Evolutionary conservation across 1,140 invertebrate species (phyloP), one percentile per base, ranked within the genome.

Genomic region (Vanessa atalanta): DNA sequence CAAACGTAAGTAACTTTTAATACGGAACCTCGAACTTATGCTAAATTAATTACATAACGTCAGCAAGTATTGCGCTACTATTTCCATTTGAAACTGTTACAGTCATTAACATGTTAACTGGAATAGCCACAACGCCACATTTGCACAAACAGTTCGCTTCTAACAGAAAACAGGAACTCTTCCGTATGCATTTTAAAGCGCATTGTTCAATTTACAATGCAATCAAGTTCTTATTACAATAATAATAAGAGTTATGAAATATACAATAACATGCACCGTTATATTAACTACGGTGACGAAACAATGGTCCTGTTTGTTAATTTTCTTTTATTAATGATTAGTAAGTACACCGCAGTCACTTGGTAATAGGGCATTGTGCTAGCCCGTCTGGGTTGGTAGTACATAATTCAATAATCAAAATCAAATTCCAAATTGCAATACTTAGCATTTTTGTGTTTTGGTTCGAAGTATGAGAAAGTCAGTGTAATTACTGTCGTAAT

Each of bases 71-170:
- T n/a, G 16, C 57, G 23, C 23, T 37, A 51, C 48, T 51, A 16
- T 61, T 61, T 61, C 57, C 57, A 37, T 61, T 61, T n/a, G 57
- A 61, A 61, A 61, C 57, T 61, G 31, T 61, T 61, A n/a, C 57
- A 61, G 57, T 37, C 57, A 61, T 61, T 61, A 61, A 37, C 20
- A 61, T 23, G 57, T 31, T 37, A 61, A n/a, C 57, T 61, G 57
- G 6, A 57, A 61, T 61, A 8, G 23, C 57, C 31, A n/a, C 57
- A n/a, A 61, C 48, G n/a, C 23, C 57, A 26, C 26, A 61, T 61
- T 61, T 26, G 20, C 57, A 37, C 57, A 61, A 37, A 61, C 57
- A 61, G 26, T 31, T 55, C 53, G n/a, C 16, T 23, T 31, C 57
- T 37, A 61, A 61, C 57, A 37, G 23, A 61, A 61, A 61, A 15